Conservation (phyloP, 2,113 vertebrate genomes). For the Prolemur simus region DNA sequence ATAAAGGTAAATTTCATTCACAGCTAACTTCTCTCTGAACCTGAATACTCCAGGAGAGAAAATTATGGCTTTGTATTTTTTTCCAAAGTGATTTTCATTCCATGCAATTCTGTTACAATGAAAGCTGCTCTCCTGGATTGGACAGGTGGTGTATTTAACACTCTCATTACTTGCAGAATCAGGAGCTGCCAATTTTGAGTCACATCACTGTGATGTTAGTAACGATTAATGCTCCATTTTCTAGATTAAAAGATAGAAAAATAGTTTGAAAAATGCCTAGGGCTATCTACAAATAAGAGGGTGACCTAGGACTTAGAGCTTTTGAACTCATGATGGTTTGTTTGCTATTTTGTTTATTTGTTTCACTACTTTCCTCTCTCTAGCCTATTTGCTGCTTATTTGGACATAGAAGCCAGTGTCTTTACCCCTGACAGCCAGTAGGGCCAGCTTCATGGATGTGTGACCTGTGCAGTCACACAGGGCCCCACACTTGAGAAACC, state of each 20-base stretch:
- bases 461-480: neutral
- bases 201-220: neutral
- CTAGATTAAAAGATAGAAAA: constrained; percentile 12
- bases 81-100: constrained; percentile 38
- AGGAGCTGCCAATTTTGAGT: neutral
- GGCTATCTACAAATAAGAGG: neutral
- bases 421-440: neutral
- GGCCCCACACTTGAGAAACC: neutral
- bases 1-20: constrained; percentile 31
- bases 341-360: neutral
- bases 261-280: neutral
- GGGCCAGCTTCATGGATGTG: neutral
- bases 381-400: neutral
- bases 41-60: neutral
- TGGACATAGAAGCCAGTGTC: neutral
- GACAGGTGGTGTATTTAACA: neutral
- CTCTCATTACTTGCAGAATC: neutral
- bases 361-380: neutral
- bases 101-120: neutral
- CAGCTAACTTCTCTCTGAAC: constrained; percentile 14
- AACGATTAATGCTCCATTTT: neutral
- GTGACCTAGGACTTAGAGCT: neutral
- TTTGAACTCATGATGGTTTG: neutral
- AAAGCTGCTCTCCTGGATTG: neutral
- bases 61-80: neutral